Conservation (phyloP, 2,113 vertebrate species). For the Thamnophis sirtalis region DNA sequence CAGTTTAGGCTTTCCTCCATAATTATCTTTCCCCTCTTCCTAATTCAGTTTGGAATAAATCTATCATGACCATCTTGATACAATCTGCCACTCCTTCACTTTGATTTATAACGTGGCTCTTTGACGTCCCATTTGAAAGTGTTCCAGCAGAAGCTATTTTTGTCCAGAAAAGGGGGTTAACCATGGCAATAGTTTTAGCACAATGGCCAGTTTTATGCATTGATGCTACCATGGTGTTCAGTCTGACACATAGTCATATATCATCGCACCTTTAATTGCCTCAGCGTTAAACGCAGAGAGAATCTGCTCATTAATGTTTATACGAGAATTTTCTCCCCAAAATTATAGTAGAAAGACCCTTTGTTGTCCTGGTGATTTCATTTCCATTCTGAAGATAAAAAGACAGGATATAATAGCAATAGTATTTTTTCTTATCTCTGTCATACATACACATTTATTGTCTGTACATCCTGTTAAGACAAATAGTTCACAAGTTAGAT, state of each 20-base stretch:
- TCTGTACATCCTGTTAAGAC: neutral
- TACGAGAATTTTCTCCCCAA: neutral
- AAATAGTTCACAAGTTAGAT: neutral
- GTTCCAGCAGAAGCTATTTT: neutral
- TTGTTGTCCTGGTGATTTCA: neutral
- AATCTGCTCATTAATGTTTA: neutral
- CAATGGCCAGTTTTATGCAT: neutral
- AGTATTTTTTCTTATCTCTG: neutral
- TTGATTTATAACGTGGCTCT: neutral
- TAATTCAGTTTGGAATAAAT: neutral
- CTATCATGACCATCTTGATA: neutral
- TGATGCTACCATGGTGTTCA: neutral
- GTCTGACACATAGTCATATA: neutral
- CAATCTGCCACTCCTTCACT: neutral
- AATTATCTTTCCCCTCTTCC: neutral
- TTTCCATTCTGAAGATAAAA: neutral
- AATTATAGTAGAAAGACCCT: neutral
- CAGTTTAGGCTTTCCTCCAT: neutral
- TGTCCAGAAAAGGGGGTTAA: neutral
- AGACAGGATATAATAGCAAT: neutral
- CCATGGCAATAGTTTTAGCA: neutral
- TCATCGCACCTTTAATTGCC: neutral
- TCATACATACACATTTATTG: neutral
- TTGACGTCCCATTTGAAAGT: neutral
- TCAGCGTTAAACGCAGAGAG: neutral